Base-by-base conservation (phyloP, 2,113 vertebrate genomes). In the Grammomys dolichurus region DNA sequence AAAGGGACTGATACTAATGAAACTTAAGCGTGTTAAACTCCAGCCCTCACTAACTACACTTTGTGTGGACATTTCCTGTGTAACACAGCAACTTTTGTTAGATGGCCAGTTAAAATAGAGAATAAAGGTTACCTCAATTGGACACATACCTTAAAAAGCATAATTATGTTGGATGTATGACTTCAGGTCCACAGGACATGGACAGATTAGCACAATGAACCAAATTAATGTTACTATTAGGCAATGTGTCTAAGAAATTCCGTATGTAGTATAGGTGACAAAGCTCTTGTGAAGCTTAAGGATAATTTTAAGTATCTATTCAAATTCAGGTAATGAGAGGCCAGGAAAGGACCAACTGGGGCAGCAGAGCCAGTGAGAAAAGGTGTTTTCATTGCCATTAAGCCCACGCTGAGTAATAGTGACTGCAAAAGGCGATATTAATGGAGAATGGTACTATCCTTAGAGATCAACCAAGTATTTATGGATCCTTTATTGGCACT, bases 401-500 rank as follows among this genome's bases (percentile, higher is more conserved):
- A 58, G 58, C 69, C 72, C 46, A 93, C 78, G 24, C 10, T 87
- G 67, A 91, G 46, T 75, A 96, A 93, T 14, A 91, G 24, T 60
- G 40, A 90, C 12, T 88, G 13, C 46, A 60, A 82, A 46, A 63
- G 51, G 40, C 76, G 51, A 80, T 24, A 67, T 70, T 75, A 89
- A 80, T 48, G 72, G 63, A 89, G 69, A 95, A 73, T 1, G 75
- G 69, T 72, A 36, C 78, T 92, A 67, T 87, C 69, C 91, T 97
- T 84, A 97, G 69, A 95, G 95, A 84, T 78, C 19, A 90, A 51
- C 26, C n/a, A 80, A 90, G 51, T 87, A 91, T 70, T 92, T 73
- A 69, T 5, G 43, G 87, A 86, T 51, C 36, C 95, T 91, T 56
- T 51, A 19, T 28, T 24, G n/a, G 60, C 87, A 91, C 72, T 93